Base-by-base conservation (phyloP, 2,797 vertebrate genomes). In the Sebastes trivittatus region DNA sequence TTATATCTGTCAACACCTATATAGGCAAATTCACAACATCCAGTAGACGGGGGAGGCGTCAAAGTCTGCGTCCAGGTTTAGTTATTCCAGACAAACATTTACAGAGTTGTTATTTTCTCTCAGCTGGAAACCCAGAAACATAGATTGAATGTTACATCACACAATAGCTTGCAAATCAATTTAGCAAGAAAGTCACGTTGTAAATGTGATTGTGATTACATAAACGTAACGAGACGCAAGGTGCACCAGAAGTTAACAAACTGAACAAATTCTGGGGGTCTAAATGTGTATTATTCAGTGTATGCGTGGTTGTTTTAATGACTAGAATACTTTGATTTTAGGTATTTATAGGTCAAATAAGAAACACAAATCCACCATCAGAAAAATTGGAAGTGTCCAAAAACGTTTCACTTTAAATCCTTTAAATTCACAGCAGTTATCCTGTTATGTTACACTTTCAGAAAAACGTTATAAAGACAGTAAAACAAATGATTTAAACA, bases 1-100 rank as follows among this genome's bases (percentile, higher is more conserved):
- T 70, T 63, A 65, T 56, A 78, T 59, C 63, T 16, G 58, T 68
- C 64, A 72, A 56, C 66, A 65, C 36, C n/a, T 38, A 6, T 42
- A 36, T 27, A 36, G 54, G 60, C 10, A 63, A 78, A 69, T 68
- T 32, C 11, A 49, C 25, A 16, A 46, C 42, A 81, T 11, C 20
- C 34, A 59, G 61, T 30, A 3, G 49, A 30, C 23, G 2, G 2
- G 5, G 7, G 46, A 11, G 14, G 58, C 6, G 54, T 46, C 30
- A 55, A 23, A 77, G 56, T 46, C 56, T 62, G 22, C 18, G 1
- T 46, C 9, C 1, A 71, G 11, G 42, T 25, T 64, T 1, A 55
- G 38, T 42, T 72, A 62, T 56, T 72, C 11, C 18, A 23, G 11
- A 27, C 11, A 70, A 70, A 58, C 18, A 29, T 8, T 11, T 16